phyloP scores from a whole-genome alignment of 2,113 vertebrate species.

The Columba janthina region DNA sequence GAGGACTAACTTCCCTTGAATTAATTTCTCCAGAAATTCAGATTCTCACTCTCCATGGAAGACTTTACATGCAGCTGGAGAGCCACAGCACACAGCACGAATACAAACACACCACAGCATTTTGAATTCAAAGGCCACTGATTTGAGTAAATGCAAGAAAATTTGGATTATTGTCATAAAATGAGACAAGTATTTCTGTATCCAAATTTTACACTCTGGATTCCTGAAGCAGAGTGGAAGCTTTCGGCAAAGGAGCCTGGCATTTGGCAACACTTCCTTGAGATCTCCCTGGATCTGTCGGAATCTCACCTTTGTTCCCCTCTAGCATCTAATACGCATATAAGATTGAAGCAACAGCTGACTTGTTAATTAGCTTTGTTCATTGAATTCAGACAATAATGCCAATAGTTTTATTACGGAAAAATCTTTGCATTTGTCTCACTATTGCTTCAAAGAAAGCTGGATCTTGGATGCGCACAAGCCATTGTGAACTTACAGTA shows the following conservation, averaged over 20 bases:
- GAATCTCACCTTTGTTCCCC: background rate
- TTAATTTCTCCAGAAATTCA: background rate
- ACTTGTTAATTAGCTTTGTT: background rate
- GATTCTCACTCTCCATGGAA: background rate
- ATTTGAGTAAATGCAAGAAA: background rate
- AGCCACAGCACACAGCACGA: background rate
- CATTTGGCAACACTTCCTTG: background rate
- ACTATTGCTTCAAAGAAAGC: background rate
- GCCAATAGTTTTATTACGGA: background rate
- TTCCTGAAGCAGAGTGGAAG: background rate
- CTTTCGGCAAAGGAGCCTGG: background rate
- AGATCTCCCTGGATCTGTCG: background rate
- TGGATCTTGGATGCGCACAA: background rate
- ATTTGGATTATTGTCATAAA: background rate
- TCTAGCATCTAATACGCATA: slow-evolving; percentile 3
- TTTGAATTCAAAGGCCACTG: background rate
- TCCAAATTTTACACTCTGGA: background rate
- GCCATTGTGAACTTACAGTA: background rate
- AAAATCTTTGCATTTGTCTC: background rate
- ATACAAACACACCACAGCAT: background rate
- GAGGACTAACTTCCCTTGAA: background rate
- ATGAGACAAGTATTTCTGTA: background rate
- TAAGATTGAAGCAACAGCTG: background rate
- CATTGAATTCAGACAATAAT: background rate
- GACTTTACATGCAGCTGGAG: background rate